Base-by-base conservation (phyloP, 2,113 vertebrate genomes). In the Cyprinodon variegatus region DNA sequence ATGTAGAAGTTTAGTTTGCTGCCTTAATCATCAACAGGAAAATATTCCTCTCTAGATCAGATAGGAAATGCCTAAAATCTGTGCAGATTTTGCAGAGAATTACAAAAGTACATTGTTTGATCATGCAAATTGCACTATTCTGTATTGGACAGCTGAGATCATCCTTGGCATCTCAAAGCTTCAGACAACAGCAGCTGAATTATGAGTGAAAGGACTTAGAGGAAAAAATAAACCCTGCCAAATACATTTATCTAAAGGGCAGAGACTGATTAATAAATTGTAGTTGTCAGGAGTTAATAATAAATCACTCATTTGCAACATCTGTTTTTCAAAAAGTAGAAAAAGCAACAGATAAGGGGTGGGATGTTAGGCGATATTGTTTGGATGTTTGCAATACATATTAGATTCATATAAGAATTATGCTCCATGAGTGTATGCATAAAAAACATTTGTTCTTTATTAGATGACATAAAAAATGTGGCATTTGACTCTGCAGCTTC, bases 361-460 rank as follows among this genome's bases (percentile, higher is more conserved):
- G 36, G 29, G 11, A 17, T 70, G 70, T 3, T 6, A 40, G 40
- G 40, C 11, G 20, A 78, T 77, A 65, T 36, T 59, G 70, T 67
- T 1, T 69, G 41, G 22, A 68, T 72, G 50, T 71, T 77, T 69
- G 70, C 10, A 78, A 72, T 45, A 84, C 71, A 53, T 81, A 86
- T 79, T 81, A 73, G 60, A 82, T 76, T 82, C 40, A 79, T 81
- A 74, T 86, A 77, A 43, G 0, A 40, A 78, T 73, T 72, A 59
- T 76, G 48, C 61, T 72, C 70, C 65, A 76, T 84, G 62, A 68
- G 13, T 46, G 63, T 38, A 73, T 68, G 15, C 59, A 68, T 77
- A 9, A 72, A 76, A 79, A 79, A 70, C 79, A 85, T 70, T 70
- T 17, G 74, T 41, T 66, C 60, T 22, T 59, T 59, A 43, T 15